Evolutionary conservation across 2,113 vertebrate genomes (phyloP).

Genomic region (Pithys albifrons): DNA sequence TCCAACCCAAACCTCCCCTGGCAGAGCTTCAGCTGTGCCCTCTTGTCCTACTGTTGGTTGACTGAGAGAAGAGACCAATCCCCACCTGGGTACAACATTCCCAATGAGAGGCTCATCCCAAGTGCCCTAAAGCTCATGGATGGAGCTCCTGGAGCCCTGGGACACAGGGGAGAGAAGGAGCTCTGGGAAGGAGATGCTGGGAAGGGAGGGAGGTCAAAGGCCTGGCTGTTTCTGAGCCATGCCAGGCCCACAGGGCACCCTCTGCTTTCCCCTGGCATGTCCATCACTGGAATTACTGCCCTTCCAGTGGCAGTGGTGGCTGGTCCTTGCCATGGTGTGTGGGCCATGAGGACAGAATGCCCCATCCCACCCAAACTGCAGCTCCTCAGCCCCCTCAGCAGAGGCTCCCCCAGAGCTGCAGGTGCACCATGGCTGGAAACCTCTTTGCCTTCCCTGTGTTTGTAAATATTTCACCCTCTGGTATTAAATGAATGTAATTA

Average conservation of each 20-base stretch:
- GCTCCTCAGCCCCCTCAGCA: background rate
- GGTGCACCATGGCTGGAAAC: background rate
- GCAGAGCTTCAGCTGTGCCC: no score
- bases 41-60: no score
- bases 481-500: constrained; percentile 41
- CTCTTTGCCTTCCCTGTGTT: background rate
- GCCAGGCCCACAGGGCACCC: background rate
- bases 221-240: background rate
- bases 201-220: background rate
- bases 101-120: background rate
- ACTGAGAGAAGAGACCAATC: no score
- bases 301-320: no score
- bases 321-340: background rate
- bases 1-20: no score
- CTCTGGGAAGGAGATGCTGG: background rate
- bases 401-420: background rate
- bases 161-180: background rate
- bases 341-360: background rate
- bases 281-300: background rate
- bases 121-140: background rate
- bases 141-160: background rate
- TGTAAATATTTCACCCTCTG: constrained; percentile 46
- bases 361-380: background rate
- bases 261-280: background rate
- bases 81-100: background rate